Percentiles rank a stretch among this genome's conserved stretches.
phyloP scores from a whole-genome alignment of 2,113 vertebrate genomes.

The Regulus satrapa region DNA sequence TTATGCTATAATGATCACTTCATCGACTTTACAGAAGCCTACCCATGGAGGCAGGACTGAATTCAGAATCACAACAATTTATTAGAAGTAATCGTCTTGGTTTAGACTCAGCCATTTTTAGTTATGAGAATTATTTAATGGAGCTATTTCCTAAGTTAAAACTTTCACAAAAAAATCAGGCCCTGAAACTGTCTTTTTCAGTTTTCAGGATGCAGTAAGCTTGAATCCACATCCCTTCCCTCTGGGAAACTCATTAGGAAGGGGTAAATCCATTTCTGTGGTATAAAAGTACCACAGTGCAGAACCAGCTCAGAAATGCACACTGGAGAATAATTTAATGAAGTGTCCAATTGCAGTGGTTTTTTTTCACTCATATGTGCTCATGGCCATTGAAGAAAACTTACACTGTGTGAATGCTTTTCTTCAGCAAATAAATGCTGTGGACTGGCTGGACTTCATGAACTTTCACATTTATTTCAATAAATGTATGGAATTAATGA shows the following conservation, averaged over 20 bases:
- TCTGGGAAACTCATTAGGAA: background rate
- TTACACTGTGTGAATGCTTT: background rate
- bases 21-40: background rate
- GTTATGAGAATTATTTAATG: background rate
- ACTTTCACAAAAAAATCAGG: background rate
- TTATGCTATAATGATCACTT: background rate
- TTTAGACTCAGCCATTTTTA: background rate
- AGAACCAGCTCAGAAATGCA: background rate
- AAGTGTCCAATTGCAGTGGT: background rate
- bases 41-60: background rate
- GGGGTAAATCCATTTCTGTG: background rate
- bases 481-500: background rate
- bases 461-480: background rate
- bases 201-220: background rate
- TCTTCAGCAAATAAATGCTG: background rate
- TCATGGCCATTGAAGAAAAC: background rate
- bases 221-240: background rate
- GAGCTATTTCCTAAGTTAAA: background rate
- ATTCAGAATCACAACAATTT: background rate
- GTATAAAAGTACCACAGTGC: background rate
- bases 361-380: background rate
- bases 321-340: background rate
- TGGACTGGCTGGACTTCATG: background rate
- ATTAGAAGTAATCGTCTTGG: background rate
- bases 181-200: background rate